Conservation (phyloP, 2,113 vertebrate species). For the Penelope pileata region DNA sequence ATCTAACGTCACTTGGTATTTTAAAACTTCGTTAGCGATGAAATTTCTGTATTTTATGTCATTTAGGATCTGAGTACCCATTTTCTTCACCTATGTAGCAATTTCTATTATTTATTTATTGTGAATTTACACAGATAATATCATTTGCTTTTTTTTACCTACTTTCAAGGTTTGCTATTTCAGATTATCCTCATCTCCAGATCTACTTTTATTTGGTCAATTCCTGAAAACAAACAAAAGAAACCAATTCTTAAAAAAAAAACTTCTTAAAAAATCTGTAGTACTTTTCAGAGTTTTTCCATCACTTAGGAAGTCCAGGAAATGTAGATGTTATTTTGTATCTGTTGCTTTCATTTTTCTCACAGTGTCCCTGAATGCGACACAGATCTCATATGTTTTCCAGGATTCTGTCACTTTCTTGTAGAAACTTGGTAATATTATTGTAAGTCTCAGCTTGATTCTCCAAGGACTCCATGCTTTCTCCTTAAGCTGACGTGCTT, state of each 20-base stretch:
- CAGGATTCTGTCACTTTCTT: background rate
- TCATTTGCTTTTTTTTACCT: background rate
- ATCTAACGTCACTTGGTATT: background rate
- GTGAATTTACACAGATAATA: background rate
- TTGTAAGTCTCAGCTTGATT: slow-evolving; percentile 8
- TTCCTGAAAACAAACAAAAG: background rate
- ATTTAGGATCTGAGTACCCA: background rate
- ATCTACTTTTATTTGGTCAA: background rate
- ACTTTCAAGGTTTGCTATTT: background rate
- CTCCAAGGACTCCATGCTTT: slow-evolving; percentile 13
- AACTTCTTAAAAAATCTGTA: background rate
- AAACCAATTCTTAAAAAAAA: background rate
- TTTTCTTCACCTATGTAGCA: background rate
- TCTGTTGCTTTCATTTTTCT: background rate
- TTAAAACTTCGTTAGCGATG: background rate
- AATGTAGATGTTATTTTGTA: background rate
- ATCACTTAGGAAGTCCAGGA: background rate
- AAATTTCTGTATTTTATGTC: background rate
- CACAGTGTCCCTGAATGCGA: background rate
- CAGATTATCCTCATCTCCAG: background rate
- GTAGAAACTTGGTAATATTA: background rate
- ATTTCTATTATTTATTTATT: background rate
- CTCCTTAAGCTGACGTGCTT: slow-evolving; percentile 35
- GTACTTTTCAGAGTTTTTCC: background rate
- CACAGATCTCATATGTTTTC: background rate